Evolutionary conservation across 2,113 vertebrate genomes (phyloP), one percentile per base, ranked within the genome.

Genomic region (Urocynchramus pylzowi): DNA sequence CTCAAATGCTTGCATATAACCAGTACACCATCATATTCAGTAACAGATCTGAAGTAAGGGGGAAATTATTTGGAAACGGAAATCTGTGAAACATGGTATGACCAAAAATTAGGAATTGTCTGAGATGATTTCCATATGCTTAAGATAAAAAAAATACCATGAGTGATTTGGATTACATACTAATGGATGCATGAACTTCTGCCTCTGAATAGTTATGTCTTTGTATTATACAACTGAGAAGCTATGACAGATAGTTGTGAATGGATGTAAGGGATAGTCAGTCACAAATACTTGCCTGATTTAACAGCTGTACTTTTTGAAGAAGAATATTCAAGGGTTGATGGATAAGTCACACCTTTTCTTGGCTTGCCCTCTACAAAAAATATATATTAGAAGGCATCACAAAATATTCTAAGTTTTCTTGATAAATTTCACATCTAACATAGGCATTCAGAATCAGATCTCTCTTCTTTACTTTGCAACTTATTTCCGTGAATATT

Each of bases 331-430:
- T 99, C 98, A 95, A 99, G 98, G 56, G 97, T 97, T 8, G 99
- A 98, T 16, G 99, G 99, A 63, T 99, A 99, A 77, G 98, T 98
- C 47, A 99, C 98, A 65, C 99, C 99, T 98, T 98, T 99, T 97
- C 98, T 99, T 75, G 98, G 98, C 95, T 99, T 99, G 61, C 99
- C 99, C 92, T 98, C 99, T 99, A 92, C 70, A 97, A 98, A 89
- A 97, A 78, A 65, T 28, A 77, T 14, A 14, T 15, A 53, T 59
- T 74, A 83, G 15, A 84, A 7, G 35, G 3, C 5, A 71, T 82
- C 63, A 76, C 13, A 81, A 74, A 71, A 59, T 49, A 69, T 52
- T 61, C 9, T 16, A 59, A 19, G 1, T 44, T 84, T 89, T 86
- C 18, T 37, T 77, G 24, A 42, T 18, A 39, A 42, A 90, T 37